Percentiles rank a stretch among this genome's conserved stretches.
These are phyloP conservation scores for Paraplagusia blochii DNA, from an alignment of 2,113 vertebrate species.

Conservation along the genomic window DNA sequence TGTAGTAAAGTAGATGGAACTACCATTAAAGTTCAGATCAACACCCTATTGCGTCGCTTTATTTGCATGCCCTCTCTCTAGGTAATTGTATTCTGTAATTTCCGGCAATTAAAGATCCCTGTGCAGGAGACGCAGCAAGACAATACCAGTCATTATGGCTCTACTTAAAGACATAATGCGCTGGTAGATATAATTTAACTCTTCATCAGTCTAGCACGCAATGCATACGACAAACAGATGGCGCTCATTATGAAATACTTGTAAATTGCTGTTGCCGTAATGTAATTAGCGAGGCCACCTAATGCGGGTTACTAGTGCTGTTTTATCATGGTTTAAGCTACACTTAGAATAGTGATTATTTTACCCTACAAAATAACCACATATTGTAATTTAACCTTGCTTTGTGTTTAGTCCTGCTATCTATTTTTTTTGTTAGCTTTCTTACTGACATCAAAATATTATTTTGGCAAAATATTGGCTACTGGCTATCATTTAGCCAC, in stretches of 20 bases:
- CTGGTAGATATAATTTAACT: background rate
- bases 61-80: background rate
- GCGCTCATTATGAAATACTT: background rate
- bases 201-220: background rate
- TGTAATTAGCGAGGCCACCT: background rate
- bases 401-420: too few species aligned
- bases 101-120: background rate
- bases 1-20: background rate
- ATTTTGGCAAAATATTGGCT: too few species aligned
- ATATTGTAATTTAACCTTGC: background rate
- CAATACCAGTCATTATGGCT: background rate
- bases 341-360: background rate
- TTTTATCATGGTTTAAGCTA: background rate
- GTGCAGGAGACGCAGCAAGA: background rate
- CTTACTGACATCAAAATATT: too few species aligned
- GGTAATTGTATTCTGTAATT: background rate
- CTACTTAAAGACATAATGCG: constrained; percentile 1
- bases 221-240: background rate
- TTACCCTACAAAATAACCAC: background rate
- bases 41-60: background rate
- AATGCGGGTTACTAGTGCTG: background rate
- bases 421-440: too few species aligned
- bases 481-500: too few species aligned
- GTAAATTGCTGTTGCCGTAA: background rate
- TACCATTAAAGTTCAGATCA: background rate